phyloP scores from a whole-genome alignment of 2,888 invertebrate species.

The Drosophila planitibia region DNA sequence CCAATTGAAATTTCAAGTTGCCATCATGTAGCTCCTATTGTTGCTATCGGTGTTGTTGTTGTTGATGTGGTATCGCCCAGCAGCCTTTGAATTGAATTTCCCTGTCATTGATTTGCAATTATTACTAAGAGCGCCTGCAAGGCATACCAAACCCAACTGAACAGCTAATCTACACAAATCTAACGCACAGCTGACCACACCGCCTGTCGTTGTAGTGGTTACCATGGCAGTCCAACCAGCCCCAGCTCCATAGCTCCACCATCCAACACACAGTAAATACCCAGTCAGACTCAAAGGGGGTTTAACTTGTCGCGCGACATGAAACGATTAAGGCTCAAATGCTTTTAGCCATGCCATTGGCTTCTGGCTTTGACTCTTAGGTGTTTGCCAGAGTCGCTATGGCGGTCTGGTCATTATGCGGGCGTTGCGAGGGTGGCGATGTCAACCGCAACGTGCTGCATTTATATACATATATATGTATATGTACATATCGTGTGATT shows the following conservation, averaged over 20 bases:
- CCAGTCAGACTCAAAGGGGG: constrained; percentile 21
- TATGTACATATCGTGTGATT: constrained; percentile 72
- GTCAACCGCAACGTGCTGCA: constrained; percentile 32
- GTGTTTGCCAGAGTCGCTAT: constrained; percentile 44
- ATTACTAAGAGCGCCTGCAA: constrained; percentile 69
- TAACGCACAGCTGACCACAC: constrained; percentile 57
- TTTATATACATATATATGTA: constrained; percentile 21
- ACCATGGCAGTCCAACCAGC: constrained; percentile 27
- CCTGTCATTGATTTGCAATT: constrained; percentile 77
- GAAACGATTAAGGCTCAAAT: constrained; percentile 77
- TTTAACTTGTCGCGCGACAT: constrained; percentile 70
- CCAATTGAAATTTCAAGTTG: constrained; percentile 60
- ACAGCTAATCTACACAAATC: constrained; percentile 55
- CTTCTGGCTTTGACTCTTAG: constrained; percentile 54
- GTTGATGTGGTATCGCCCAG: constrained; percentile 45
- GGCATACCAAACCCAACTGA: constrained; percentile 48
- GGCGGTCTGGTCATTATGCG: constrained; percentile 50
- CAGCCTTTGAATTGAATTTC: constrained; percentile 66
- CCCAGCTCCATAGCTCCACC: neutral
- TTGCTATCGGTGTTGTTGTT: constrained; percentile 20
- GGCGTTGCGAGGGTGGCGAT: constrained; percentile 4
- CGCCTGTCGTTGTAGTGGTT: constrained; percentile 27
- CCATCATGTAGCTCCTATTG: constrained; percentile 22
- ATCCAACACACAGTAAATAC: neutral
- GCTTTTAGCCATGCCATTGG: constrained; percentile 71